These are phyloP conservation scores for Hypselothyrea guttata DNA, from an alignment of 2,888 invertebrate genomes.

Conservation along the genomic window DNA sequence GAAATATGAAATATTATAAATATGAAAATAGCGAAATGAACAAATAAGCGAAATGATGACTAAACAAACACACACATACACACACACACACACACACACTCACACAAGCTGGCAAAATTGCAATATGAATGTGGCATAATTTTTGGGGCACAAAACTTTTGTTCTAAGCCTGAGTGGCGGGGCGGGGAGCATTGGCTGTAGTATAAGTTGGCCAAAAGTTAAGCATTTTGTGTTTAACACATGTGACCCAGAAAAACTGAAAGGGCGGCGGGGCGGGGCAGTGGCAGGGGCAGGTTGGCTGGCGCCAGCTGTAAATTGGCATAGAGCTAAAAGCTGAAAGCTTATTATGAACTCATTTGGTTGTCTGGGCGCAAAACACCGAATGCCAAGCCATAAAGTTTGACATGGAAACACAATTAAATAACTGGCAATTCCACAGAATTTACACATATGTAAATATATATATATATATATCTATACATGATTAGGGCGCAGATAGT, in stretches of 20 bases:
- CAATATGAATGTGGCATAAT: slow-evolving; percentile 48
- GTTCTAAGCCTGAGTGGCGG: not conserved
- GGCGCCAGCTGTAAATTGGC: slow-evolving; percentile 39
- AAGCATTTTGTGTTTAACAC: slow-evolving; percentile 58
- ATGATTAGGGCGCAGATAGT: slow-evolving; percentile 6
- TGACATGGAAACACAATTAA: slow-evolving; percentile 64
- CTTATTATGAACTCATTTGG: slow-evolving; percentile 66
- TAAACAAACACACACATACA: slow-evolving; percentile 24
- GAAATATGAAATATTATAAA: no score
- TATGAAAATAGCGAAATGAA: not conserved
- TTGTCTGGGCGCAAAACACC: slow-evolving; percentile 24
- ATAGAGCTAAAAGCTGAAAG: slow-evolving; percentile 40
- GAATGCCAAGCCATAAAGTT: slow-evolving; percentile 41
- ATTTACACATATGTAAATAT: no score
- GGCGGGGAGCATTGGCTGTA: not conserved
- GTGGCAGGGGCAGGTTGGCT: slow-evolving; percentile 9
- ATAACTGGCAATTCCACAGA: slow-evolving; percentile 19
- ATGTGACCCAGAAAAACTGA: slow-evolving; percentile 54
- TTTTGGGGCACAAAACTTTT: slow-evolving; percentile 43
- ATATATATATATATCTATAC: no score
- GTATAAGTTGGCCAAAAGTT: slow-evolving; percentile 46
- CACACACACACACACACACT: slow-evolving; percentile 19
- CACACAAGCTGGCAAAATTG: slow-evolving; percentile 20
- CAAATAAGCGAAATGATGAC: not conserved
- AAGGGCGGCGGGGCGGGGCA: not conserved